Base-by-base conservation (phyloP, 2,888 invertebrate species). In the Dysmachus trigonus region DNA sequence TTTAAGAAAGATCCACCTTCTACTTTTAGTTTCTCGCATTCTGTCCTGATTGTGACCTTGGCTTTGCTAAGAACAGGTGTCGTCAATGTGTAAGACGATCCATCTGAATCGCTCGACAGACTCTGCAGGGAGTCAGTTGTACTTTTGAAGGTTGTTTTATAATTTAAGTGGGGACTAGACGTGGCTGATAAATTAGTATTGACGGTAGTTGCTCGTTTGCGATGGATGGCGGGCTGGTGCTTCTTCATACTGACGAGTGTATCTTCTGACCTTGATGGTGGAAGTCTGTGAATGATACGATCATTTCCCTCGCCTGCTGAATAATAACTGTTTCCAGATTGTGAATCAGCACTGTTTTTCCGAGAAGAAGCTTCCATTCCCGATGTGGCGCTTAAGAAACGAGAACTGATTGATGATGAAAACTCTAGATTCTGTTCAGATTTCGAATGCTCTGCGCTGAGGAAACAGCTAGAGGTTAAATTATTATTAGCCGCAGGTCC, bases 231-330 rank as follows among this genome's bases (percentile, higher is more conserved):
- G 88, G 71, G 90, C 89, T 77, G 90, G 88, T 89, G 93, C 92
- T 86, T 92, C 92, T 88, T 93, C 92, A 85, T 87, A 89, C 93
- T 92, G 0, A 94, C 93, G 6, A 97, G 91, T 0, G 95, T 96
- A 89, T 97, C 97, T 90, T 97, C 97, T 87, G 96, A 97, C 79
- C 96, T 94, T 0, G 96, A 96, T 0, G 96, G 96, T 4, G 96
- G 95, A 81, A 96, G 91, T 41, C 95, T 93, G 30, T 91, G 90
- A 6, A 90, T 88, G 47, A 89, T 89, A 83, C 89, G 88, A 18
- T 91, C 90, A 72, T 89, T 89, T 77, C 89, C 88, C 84, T 89
- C 89, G 85, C 93, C 89, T 88, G 93, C 88, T 87, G 91, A 88
- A 91, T 93, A 90, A 91, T 93, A 87, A 90, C 92, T 90, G 22